Conservation (phyloP, 2,888 invertebrate species). For the Atethmia centrago region DNA sequence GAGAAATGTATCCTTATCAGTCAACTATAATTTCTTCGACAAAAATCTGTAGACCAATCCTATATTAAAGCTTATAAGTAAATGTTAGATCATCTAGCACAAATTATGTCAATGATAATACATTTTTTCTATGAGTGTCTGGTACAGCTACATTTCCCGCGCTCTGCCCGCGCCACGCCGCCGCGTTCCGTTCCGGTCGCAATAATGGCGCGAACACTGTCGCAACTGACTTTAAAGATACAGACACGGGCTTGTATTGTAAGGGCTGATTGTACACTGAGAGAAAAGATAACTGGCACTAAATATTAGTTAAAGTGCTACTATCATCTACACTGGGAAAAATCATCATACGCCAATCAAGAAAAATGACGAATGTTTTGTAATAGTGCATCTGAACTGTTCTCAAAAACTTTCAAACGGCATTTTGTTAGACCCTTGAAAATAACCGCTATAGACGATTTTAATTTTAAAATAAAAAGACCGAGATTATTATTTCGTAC, state of each 20-base stretch:
- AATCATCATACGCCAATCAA: neutral
- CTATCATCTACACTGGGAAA: neutral
- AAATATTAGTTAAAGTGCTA: neutral
- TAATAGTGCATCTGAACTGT: neutral
- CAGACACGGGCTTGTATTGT: conserved; percentile 22
- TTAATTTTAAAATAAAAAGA: neutral
- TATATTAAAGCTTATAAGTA: neutral
- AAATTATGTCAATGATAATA: conserved; percentile 43
- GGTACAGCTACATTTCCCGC: conserved; percentile 53
- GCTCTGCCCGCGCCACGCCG: neutral
- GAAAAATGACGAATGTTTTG: neutral
- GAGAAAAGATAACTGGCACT: neutral
- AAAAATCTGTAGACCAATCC: neutral
- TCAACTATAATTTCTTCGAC: neutral
- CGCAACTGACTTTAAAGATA: conserved; percentile 55
- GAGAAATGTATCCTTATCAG: neutral
- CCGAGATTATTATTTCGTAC: neutral
- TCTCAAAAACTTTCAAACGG: neutral
- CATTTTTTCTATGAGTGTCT: conserved; percentile 50
- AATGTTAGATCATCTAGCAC: neutral
- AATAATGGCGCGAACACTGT: conserved; percentile 67
- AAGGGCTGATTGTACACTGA: conserved; percentile 27
- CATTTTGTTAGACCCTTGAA: neutral
- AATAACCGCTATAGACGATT: neutral
- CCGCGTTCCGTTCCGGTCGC: conserved; percentile 30